Base-by-base conservation (phyloP, 1,140 invertebrate species). In the Trichoplusia ni region DNA sequence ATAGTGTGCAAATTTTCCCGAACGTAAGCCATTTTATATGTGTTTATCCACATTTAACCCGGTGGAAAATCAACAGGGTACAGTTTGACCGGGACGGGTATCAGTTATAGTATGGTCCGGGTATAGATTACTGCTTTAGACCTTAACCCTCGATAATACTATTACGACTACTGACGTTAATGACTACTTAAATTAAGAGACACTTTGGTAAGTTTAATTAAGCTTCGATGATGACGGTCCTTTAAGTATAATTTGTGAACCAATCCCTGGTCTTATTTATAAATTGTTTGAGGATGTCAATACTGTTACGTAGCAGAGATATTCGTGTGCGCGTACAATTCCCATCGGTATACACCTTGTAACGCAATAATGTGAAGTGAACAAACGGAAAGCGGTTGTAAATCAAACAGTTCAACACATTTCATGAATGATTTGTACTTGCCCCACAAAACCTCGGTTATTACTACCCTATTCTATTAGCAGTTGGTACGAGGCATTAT, bases 351-450 rank as follows among this genome's bases (percentile, higher is more conserved):
- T 58, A 64, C 47, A 66, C 64, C 53, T 67, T 64, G 65, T 31
- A 54, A 62, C 40, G 44, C 59, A 62, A 66, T 64, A 67, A 53
- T 54, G 40, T 3, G 14, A 44, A 33, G 61, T 56, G 64, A 72
- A 72, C 63, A 69, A 60, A 54, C 51, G 11, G 51, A 19, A 38
- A 19, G 38, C 51, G 31, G 13, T 38, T 38, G 35, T 38, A 56
- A 40, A 40, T 27, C 51, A 56, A 38, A 38, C 51, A 56, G 47
- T 44, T 56, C 69, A 71, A 76, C 64, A 78, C 62, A 74, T 71
- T 75, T 76, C 77, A 72, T 75, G 73, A 75, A 82, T 80, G 77
- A 80, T 80, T 79, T 81, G 76, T 79, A 79, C 73, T 79, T 76
- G 75, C 58, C 70, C 69, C 69, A 78, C 71, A 77, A 74, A 75